phyloP scores from a whole-genome alignment of 2,113 vertebrate species.

The Lophotis ruficrista region DNA sequence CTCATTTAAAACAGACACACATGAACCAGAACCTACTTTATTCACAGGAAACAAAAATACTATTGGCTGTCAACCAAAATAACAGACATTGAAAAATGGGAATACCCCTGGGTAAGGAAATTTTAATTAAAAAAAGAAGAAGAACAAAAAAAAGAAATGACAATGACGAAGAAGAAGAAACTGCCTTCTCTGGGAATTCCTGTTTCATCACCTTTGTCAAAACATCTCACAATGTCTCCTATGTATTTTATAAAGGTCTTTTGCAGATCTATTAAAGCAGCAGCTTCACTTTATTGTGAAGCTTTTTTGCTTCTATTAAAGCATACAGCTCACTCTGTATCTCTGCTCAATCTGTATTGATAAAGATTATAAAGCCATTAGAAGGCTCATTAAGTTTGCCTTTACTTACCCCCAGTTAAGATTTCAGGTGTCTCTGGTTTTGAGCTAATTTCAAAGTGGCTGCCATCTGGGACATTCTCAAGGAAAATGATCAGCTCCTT shows the following conservation, averaged over 20 bases:
- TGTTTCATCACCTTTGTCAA: conserved; percentile 63
- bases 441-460: conserved; percentile 54
- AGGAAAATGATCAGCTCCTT: not conserved
- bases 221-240: conserved; percentile 58
- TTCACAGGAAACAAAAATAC: conserved; percentile 58
- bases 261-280: conserved; percentile 38
- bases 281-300: too few relatives aligned
- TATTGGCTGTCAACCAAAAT: conserved; percentile 59
- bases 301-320: too few relatives aligned
- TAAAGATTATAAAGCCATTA: conserved; percentile 64
- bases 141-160: not conserved
- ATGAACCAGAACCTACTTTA: conserved; percentile 49
- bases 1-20: conserved; percentile 59
- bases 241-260: conserved; percentile 58
- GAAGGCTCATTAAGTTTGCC: conserved; percentile 54
- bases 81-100: conserved; percentile 44
- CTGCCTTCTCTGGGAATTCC: conserved; percentile 55
- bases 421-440: conserved; percentile 58
- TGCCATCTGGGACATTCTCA: conserved; percentile 43
- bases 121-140: conserved; percentile 20
- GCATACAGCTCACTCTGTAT: not conserved
- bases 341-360: conserved; percentile 27
- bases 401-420: conserved; percentile 62
- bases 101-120: conserved; percentile 44
- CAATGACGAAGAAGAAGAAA: not conserved